phyloP scores from a whole-genome alignment of 2,113 vertebrate genomes.

The Bufo gargarizans region DNA sequence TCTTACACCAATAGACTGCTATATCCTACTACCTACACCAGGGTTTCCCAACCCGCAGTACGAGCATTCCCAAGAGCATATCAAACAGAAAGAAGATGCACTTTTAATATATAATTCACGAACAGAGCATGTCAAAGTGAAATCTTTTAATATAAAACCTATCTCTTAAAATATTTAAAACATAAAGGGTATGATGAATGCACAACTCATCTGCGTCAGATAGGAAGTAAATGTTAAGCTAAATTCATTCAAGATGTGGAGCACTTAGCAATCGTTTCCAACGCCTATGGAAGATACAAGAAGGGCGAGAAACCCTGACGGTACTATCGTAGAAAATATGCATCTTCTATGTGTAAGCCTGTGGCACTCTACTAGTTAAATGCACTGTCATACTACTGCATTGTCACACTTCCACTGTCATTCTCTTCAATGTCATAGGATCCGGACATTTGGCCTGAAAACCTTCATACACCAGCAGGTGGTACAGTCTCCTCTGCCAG shows the following conservation, averaged over 20 bases:
- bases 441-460: constrained; percentile 10
- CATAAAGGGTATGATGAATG: neutral
- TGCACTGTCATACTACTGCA: neutral
- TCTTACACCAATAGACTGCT: neutral
- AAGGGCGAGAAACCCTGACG: neutral
- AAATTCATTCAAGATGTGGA: neutral
- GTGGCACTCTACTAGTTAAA: too few relatives aligned
- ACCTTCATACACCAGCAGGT: neutral
- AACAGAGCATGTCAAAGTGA: neutral
- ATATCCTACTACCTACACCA: neutral
- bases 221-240: neutral
- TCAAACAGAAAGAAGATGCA: neutral
- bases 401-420: neutral
- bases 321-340: neutral
- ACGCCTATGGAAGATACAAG: neutral
- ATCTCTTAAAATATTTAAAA: neutral
- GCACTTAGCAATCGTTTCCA: neutral
- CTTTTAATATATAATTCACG: neutral
- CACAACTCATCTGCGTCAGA: too few relatives aligned
- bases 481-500: neutral
- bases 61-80: neutral
- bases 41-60: neutral
- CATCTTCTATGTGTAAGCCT: neutral
- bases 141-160: neutral
- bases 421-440: neutral